Conservation (phyloP, 2,113 vertebrate genomes). For the Tonatia bakeri region DNA sequence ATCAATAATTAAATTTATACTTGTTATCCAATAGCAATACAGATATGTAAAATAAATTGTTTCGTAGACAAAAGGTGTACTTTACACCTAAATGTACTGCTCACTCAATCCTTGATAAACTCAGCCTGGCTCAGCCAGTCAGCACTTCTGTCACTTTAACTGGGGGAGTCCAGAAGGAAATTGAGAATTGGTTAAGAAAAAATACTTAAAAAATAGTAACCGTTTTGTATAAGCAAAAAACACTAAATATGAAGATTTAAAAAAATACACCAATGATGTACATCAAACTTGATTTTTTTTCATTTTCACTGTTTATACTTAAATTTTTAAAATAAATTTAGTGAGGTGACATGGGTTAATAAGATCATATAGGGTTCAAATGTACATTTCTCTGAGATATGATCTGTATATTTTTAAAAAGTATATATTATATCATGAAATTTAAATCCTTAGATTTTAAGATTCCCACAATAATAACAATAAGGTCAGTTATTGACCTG, state of each 20-base stretch:
- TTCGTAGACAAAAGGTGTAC: background rate
- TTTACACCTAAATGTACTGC: background rate
- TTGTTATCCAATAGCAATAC: background rate
- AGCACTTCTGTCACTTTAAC: slow-evolving; percentile 57
- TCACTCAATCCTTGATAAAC: slow-evolving; percentile 41
- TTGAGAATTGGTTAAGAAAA: slow-evolving; percentile 32
- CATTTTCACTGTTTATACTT: background rate
- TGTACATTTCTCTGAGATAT: background rate
- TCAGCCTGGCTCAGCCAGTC: background rate
- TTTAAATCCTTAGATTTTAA: background rate
- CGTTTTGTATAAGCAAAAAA: slow-evolving; percentile 1
- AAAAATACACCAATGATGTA: background rate
- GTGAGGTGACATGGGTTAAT: background rate
- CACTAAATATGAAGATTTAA: slow-evolving; percentile 4
- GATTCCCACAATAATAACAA: background rate
- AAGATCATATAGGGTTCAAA: background rate
- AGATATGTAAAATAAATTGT: background rate
- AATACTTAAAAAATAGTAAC: background rate
- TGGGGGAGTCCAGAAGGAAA: slow-evolving; percentile 25
- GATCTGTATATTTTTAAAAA: background rate
- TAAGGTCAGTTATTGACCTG: background rate
- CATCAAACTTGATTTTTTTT: background rate
- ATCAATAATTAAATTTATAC: background rate
- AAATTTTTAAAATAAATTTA: background rate
- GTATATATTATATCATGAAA: background rate